Conservation (phyloP, 2,113 vertebrate genomes). For the Nerophis lumbriciformis region DNA sequence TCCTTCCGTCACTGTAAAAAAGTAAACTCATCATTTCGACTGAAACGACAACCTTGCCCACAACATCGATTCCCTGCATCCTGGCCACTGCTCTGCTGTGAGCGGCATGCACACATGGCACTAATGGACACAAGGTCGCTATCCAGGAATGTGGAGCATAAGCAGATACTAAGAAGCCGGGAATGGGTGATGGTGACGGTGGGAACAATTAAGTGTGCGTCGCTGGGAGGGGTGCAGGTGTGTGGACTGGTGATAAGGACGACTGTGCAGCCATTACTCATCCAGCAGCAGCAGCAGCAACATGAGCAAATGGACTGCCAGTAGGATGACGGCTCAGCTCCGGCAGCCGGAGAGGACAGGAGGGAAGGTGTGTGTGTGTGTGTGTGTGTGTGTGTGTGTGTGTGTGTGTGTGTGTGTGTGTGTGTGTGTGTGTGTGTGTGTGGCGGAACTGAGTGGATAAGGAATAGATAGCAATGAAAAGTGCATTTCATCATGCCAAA, state of each 20-base stretch:
- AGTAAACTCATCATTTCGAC: conserved; percentile 10
- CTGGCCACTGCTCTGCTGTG: conserved; percentile 37
- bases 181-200: conserved; percentile 20
- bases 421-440: conserved; percentile 16
- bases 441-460: conserved; percentile 64
- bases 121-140: conserved; percentile 64
- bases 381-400: too few species aligned
- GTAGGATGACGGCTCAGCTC: conserved; percentile 58
- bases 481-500: conserved; percentile 65
- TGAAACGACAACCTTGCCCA: conserved; percentile 9
- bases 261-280: conserved; percentile 75
- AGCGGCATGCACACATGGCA: conserved; percentile 50
- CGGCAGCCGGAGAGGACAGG: conserved; percentile 59
- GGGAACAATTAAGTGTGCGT: conserved; percentile 75
- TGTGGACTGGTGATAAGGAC: conserved; percentile 73
- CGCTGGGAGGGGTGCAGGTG: conserved; percentile 72
- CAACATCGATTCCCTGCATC: conserved; percentile 26
- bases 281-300: conserved; percentile 58
- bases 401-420: conserved; percentile 23
- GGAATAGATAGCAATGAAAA: conserved; percentile 61
- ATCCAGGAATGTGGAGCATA: conserved; percentile 72
- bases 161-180: conserved; percentile 70
- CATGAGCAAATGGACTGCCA: conserved; percentile 72
- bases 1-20: conserved; percentile 1
- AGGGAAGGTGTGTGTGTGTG: too few species aligned